Percentiles rank a stretch among this genome's conserved stretches.
Evolutionary conservation across 1,140 invertebrate genomes (phyloP).

Genomic region (Drosophila eugracilis): DNA sequence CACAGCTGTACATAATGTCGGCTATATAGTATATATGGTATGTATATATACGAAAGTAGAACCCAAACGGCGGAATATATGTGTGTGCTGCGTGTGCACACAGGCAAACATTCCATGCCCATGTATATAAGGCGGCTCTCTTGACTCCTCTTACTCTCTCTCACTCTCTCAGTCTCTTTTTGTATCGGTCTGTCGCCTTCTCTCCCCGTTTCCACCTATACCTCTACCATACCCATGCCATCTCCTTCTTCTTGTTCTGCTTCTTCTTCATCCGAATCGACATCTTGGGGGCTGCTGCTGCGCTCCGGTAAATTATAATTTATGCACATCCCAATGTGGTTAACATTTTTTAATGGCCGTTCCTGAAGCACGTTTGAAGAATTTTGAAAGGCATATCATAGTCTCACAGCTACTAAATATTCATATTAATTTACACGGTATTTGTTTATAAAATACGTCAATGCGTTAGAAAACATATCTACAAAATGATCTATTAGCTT

Average conservation of each 20-base stretch:
- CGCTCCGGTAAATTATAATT: slow-evolving; percentile 46
- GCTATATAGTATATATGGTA: not conserved
- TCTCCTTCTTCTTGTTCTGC: slow-evolving; percentile 4
- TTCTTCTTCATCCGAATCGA: slow-evolving; percentile 13
- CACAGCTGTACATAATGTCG: slow-evolving; percentile 2
- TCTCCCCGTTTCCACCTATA: slow-evolving; percentile 59
- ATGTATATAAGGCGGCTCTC: slow-evolving; percentile 28
- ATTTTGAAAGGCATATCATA: not conserved
- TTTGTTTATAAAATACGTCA: too few species aligned
- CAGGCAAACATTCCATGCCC: slow-evolving; percentile 44
- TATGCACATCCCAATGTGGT: slow-evolving; percentile 41
- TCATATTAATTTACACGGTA: not conserved
- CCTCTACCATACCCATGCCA: not conserved
- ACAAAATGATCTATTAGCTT: too few species aligned
- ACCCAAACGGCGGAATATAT: slow-evolving; percentile 37
- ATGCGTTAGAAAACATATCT: too few species aligned
- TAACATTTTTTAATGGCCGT: slow-evolving; percentile 27
- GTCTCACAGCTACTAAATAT: not conserved
- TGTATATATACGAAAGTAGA: slow-evolving; percentile 31
- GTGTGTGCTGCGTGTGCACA: slow-evolving; percentile 25
- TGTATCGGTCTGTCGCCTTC: slow-evolving; percentile 28
- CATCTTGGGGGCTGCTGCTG: slow-evolving; percentile 46
- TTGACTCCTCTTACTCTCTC: slow-evolving; percentile 9
- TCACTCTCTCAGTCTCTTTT: slow-evolving; percentile 13
- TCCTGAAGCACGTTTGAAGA: slow-evolving; percentile 8